Evolutionary conservation across 1,140 invertebrate species (phyloP), one percentile per base, ranked within the genome.

Genomic region (Coelopa frigida): DNA sequence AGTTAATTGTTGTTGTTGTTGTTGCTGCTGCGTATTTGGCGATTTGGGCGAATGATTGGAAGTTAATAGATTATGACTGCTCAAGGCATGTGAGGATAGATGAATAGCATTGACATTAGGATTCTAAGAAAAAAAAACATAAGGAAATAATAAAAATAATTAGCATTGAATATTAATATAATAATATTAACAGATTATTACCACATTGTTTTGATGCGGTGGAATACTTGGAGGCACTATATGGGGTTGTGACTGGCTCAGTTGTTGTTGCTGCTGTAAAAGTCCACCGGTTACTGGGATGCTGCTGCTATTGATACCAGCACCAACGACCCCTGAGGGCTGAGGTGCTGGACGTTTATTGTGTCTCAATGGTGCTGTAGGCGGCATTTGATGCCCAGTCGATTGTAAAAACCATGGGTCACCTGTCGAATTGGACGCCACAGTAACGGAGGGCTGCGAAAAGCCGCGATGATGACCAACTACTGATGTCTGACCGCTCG

Each of bases 341-440:
- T 68, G 66, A 20, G 67, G 66, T 15, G 66, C 67, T 23, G 63
- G 61, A 11, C 67, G 57, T 55, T 70, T 70, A 54, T 70, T 67
- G 43, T 70, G 67, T 48, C 67, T 54, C 23, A 62, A 44, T 18
- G 67, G 67, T 17, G 67, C 66, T 29, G 66, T 70, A 36, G 67
- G 67, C 42, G 61, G 61, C 66, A 67, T 67, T 43, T 69, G 66
- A 53, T 69, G 66, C 51, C 63, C 65, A 22, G 63, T 61, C 31
- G 66, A 55, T 52, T 70, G 67, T 47, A 69, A 55, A 59, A 68
- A 69, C 67, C 67, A 70, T 66, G 67, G 67, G 64, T 70, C 66
- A 43, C 66, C 65, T 21, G 59, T 54, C 42, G 61, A 58, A 24
- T 52, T 61, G 29, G 58, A 58, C 27, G 58, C 57, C 44, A 57